Evolutionary conservation across 1,140 invertebrate genomes (phyloP).

Genomic region (Drosophila sulfurigaster): DNA sequence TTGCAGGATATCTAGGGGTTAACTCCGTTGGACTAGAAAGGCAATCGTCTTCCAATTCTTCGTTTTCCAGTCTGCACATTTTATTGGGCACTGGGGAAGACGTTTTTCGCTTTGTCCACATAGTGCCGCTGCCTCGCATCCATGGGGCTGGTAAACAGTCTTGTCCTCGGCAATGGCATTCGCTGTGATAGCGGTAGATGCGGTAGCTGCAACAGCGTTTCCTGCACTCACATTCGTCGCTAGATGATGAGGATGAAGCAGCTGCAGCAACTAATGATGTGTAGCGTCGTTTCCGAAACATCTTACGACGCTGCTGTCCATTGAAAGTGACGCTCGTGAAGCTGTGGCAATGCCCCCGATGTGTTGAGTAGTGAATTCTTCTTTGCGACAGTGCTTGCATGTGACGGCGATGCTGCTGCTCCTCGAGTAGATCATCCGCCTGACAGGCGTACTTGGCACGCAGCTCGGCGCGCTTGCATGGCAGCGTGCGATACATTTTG

Average conservation of each 20-base stretch:
- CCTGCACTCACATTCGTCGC: slow-evolving; percentile 55
- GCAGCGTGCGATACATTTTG: slow-evolving; percentile 69
- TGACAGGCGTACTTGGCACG: slow-evolving; percentile 63
- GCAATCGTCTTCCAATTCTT: too few relatives aligned
- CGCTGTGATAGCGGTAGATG: slow-evolving; percentile 16
- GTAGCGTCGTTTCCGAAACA: slow-evolving; percentile 61
- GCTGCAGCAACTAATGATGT: slow-evolving; percentile 29
- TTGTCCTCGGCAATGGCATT: background rate
- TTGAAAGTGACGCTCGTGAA: slow-evolving; percentile 1
- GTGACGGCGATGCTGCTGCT: slow-evolving; percentile 62
- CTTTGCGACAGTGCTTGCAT: slow-evolving; percentile 51
- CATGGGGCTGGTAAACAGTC: too few relatives aligned
- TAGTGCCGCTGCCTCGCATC: too few relatives aligned
- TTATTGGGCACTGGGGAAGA: too few relatives aligned
- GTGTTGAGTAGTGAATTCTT: slow-evolving; percentile 26
- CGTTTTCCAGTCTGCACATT: too few relatives aligned
- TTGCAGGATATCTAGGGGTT: too few relatives aligned
- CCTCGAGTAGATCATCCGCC: slow-evolving; percentile 40
- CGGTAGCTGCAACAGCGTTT: slow-evolving; percentile 37
- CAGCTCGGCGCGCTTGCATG: slow-evolving; percentile 65
- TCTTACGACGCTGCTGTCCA: slow-evolving; percentile 11
- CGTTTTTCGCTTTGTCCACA: too few relatives aligned
- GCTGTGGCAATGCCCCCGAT: slow-evolving; percentile 15
- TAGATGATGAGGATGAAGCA: slow-evolving; percentile 40
- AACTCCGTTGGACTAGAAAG: too few relatives aligned